A percentile compares a stretch with the other conserved stretches of the same genome.
These are phyloP conservation scores for Notamacropus eugenii DNA, from an alignment of 2,797 vertebrate genomes.

Conservation along the genomic window DNA sequence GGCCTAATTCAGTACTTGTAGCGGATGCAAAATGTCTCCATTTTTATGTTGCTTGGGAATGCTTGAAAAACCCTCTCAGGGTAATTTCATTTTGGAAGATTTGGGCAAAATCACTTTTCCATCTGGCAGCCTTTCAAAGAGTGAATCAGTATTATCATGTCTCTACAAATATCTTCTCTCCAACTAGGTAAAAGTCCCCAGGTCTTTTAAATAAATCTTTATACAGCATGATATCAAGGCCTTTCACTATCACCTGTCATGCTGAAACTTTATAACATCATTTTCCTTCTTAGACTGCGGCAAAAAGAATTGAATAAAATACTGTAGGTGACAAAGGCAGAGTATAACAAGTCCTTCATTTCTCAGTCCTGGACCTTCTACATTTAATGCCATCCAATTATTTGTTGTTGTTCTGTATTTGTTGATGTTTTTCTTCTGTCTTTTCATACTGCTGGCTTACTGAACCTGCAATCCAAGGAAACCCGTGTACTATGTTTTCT, in stretches of 20 bases:
- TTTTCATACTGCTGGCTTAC: neutral
- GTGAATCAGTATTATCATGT: neutral
- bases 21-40: neutral
- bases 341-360: neutral
- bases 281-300: neutral
- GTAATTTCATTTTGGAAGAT: neutral
- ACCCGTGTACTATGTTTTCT: neutral
- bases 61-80: neutral
- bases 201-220: neutral
- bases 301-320: no score
- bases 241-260: neutral
- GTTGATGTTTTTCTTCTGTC: neutral
- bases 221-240: neutral
- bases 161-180: neutral
- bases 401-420: no score
- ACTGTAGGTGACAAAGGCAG: neutral
- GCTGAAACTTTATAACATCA: neutral
- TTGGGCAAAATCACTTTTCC: neutral
- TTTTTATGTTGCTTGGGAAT: no score
- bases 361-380: neutral
- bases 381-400: neutral
- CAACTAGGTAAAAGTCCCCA: neutral
- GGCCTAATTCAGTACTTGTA: no score
- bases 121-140: neutral
- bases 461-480: neutral